Percentiles rank a stretch among this genome's conserved stretches.
These are phyloP conservation scores for Chrysodeixis includens DNA, from an alignment of 2,888 invertebrate genomes.

Conservation along the genomic window DNA sequence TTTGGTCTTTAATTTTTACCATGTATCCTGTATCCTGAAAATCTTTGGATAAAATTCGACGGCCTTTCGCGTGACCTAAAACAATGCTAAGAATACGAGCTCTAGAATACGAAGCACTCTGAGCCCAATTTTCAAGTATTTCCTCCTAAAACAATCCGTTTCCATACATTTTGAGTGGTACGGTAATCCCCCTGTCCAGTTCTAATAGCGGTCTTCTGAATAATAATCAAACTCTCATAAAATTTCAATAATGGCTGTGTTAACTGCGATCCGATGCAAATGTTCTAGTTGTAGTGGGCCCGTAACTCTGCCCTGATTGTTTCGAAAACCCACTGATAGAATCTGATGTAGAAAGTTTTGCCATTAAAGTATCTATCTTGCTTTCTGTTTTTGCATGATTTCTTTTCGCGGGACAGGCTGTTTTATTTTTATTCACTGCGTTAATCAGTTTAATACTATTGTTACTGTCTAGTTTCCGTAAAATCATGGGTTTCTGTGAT, in stretches of 20 bases:
- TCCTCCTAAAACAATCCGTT: too few relatives aligned
- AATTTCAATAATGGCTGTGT: slow-evolving; percentile 86
- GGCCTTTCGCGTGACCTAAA: too few relatives aligned
- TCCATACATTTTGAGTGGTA: slow-evolving; percentile 64
- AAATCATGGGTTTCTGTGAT: background rate
- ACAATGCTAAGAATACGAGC: too few relatives aligned
- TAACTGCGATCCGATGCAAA: slow-evolving; percentile 85
- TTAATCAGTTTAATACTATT: background rate
- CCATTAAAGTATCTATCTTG: slow-evolving; percentile 5
- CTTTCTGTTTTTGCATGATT: background rate
- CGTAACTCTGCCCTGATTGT: slow-evolving; percentile 73
- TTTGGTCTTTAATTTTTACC: too few relatives aligned
- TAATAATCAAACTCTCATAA: slow-evolving; percentile 89
- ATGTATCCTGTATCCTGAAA: too few relatives aligned
- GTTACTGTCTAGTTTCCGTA: background rate
- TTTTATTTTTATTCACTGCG: background rate
- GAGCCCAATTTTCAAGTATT: too few relatives aligned
- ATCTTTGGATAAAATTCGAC: too few relatives aligned
- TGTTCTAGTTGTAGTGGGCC: slow-evolving; percentile 56
- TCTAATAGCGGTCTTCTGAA: slow-evolving; percentile 88
- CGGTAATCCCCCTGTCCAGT: slow-evolving; percentile 82
- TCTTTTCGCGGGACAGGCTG: background rate
- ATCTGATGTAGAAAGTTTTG: slow-evolving; percentile 50
- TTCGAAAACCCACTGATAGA: slow-evolving; percentile 43
- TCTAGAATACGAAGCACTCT: too few relatives aligned